A percentile compares a stretch with the other conserved stretches of the same genome.
These are phyloP conservation scores for Trichomycterus rosablanca DNA, from an alignment of 2,113 vertebrate genomes.

Conservation along the genomic window DNA sequence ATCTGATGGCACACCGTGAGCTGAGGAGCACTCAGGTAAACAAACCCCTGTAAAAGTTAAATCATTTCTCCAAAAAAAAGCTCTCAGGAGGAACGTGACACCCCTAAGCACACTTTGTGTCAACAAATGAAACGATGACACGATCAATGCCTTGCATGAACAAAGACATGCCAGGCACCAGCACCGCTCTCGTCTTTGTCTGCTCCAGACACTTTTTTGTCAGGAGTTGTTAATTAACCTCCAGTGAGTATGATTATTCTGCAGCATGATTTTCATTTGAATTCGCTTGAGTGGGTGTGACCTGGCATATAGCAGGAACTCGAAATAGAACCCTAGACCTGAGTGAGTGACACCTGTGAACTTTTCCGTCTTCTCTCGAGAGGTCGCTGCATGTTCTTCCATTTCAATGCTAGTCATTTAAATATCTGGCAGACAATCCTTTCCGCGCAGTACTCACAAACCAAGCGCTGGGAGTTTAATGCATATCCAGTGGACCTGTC, in stretches of 20 bases:
- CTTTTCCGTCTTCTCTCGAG: conserved; percentile 51
- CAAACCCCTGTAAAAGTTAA: conserved; percentile 10
- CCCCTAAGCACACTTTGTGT: conserved; percentile 29
- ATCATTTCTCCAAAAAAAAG: conserved; percentile 20
- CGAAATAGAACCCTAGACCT: conserved; percentile 54
- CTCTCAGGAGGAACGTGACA: conserved; percentile 1
- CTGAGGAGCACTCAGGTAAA: conserved; percentile 31
- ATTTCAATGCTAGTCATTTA: conserved; percentile 53
- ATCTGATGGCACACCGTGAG: too few relatives aligned
- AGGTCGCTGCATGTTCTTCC: conserved; percentile 42
- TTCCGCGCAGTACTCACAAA: conserved; percentile 45
- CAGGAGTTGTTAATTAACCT: conserved; percentile 51
- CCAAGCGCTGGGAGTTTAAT: conserved; percentile 5
- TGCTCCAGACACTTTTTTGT: conserved; percentile 34
- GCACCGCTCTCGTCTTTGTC: conserved; percentile 27
- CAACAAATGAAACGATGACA: conserved; percentile 31
- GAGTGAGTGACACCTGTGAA: conserved; percentile 60
- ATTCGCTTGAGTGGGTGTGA: conserved; percentile 38
- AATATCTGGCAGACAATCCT: conserved; percentile 54
- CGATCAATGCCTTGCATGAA: conserved; percentile 43
- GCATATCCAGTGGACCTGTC: background rate
- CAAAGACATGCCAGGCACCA: conserved; percentile 36
- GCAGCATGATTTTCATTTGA: conserved; percentile 47
- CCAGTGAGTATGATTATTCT: conserved; percentile 48
- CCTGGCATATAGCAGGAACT: conserved; percentile 40